A percentile compares a stretch with the other conserved stretches of the same genome.
phyloP scores from a whole-genome alignment of 2,888 invertebrate species.

The Spilarctia lutea region DNA sequence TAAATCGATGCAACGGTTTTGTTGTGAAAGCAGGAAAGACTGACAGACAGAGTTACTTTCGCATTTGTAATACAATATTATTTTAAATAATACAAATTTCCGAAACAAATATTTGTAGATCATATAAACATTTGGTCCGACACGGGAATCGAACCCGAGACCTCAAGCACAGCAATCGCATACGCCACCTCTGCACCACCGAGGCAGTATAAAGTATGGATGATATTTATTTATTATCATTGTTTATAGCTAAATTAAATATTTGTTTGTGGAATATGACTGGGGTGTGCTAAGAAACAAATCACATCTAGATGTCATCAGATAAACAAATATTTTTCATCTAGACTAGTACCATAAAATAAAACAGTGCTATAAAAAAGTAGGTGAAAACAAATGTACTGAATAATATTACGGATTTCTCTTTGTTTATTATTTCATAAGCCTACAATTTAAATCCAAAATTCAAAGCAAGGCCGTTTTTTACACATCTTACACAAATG shows the following conservation, averaged over 20 bases:
- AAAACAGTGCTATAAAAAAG: background rate
- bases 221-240: too few relatives aligned
- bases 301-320: background rate
- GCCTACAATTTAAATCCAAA: constrained; percentile 30
- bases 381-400: background rate
- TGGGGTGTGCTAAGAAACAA: background rate
- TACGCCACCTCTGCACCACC: too few relatives aligned
- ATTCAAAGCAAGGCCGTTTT: constrained; percentile 22
- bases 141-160: too few relatives aligned
- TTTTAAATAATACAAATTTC: too few relatives aligned
- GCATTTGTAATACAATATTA: too few relatives aligned
- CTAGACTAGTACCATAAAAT: background rate
- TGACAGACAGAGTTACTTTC: too few relatives aligned
- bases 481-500: constrained; percentile 53
- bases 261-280: background rate
- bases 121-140: too few relatives aligned
- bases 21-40: too few relatives aligned
- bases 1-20: too few relatives aligned
- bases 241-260: background rate
- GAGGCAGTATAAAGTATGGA: too few relatives aligned
- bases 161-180: too few relatives aligned
- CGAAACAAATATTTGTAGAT: too few relatives aligned
- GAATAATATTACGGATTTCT: background rate
- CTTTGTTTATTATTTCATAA: background rate
- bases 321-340: background rate